phyloP scores from a whole-genome alignment of 92 coral and sea anemone genomes.

The Isaurus tuberculatus region DNA sequence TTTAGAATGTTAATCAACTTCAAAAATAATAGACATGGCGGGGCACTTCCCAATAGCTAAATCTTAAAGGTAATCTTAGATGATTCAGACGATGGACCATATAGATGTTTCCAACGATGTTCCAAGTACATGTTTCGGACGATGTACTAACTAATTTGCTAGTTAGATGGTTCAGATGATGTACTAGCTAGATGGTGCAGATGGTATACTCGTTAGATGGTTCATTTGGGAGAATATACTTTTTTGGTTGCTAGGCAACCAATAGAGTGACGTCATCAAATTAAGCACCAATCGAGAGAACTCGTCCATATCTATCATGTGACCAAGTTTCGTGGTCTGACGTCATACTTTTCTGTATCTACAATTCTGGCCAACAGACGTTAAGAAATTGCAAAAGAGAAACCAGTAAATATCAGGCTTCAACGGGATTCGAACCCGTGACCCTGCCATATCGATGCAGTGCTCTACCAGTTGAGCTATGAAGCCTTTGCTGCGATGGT shows the following conservation, averaged over 20 bases:
- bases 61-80: not conserved
- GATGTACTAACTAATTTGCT: not conserved
- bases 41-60: not conserved
- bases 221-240: not conserved
- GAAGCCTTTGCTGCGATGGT: too few species aligned
- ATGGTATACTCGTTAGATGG: not conserved
- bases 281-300: not conserved
- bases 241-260: not conserved
- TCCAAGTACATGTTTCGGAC: not conserved
- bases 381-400: too few species aligned
- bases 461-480: too few species aligned
- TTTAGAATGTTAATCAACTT: too few species aligned
- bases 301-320: not conserved
- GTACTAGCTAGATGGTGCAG: not conserved
- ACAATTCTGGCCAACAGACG: constrained; percentile 3
- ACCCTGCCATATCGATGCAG: too few species aligned
- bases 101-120: not conserved
- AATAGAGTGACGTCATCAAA: not conserved
- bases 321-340: not conserved
- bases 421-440: too few species aligned
- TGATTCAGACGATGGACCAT: not conserved
- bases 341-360: not conserved
- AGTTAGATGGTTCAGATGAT: not conserved
- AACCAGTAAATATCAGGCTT: too few species aligned
- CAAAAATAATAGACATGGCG: not conserved